Percentiles rank a stretch among this genome's conserved stretches.
Conservation (phyloP, 2,888 invertebrate species). For the Nymphalis polychloros region DNA sequence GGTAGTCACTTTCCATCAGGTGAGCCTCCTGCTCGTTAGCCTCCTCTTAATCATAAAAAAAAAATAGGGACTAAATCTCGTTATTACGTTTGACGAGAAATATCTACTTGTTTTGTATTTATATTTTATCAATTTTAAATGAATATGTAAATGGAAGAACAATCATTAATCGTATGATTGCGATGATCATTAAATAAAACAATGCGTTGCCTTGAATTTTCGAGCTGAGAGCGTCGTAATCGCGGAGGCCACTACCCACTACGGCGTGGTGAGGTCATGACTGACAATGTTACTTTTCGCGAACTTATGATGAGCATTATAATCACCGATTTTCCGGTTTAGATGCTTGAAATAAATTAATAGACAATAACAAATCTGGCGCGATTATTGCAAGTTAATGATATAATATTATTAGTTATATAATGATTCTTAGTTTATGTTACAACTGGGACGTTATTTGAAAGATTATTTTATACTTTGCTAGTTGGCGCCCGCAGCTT, state of each 20-base stretch:
- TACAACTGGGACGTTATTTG: too few species aligned
- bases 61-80: too few species aligned
- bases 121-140: not conserved
- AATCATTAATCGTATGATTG: not conserved
- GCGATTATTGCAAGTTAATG: too few species aligned
- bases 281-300: conserved; percentile 28
- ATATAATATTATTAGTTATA: too few species aligned
- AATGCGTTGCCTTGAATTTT: conserved; percentile 11
- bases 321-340: not conserved
- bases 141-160: not conserved
- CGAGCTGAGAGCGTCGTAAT: not conserved
- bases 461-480: too few species aligned
- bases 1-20: too few species aligned
- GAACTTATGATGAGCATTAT: conserved; percentile 1
- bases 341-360: not conserved
- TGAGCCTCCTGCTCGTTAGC: too few species aligned
- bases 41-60: too few species aligned
- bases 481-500: too few species aligned
- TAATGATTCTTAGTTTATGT: too few species aligned
- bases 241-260: conserved; percentile 30
- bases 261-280: conserved; percentile 33
- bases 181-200: not conserved
- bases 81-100: too few species aligned
- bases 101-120: too few species aligned
- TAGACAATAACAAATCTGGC: not conserved